Base-by-base conservation (phyloP, 2,888 invertebrate species). In the Hydrotaea diabolus region DNA sequence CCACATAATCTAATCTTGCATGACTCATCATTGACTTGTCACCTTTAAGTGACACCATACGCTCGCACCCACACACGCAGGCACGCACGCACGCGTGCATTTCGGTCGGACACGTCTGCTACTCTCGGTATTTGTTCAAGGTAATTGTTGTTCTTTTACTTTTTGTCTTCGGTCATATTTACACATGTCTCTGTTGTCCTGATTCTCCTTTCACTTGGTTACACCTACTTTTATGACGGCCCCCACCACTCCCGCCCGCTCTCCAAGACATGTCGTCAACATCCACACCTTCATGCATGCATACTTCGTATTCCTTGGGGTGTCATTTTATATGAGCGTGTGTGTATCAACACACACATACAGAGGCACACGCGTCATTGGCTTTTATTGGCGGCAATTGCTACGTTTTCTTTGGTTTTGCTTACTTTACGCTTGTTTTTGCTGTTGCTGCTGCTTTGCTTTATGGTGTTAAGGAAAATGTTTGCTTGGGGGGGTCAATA, bases 341-440 rank as follows among this genome's bases (percentile, higher is more conserved):
- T 64, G 4, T 66, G 17, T 80, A 77, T 83, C 83, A 83, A 80
- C 80, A 80, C 39, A 39, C 80, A 77, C 69, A 77, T 26, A 43
- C 83, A 80, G 26, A 31, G 66, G 1, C 21, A 77, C 69, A 74
- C 55, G 53, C 74, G 49, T 66, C 75, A 66, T 71, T 80, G 77
- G 36, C 43, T 77, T 59, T 77, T 73, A 59, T 74, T 57, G 72
- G 73, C 31, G 64, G 31, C 80, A 80, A 72, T 71, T 74, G 57
- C 55, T 71, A 75, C 78, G 74, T 62, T 71, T 72, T 73, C 43
- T 78, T 62, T 64, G 36, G n/a, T 79, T 78, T 31, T 55, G 62
- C n/a, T 64, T 66, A 55, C 55, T 69, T 43, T 57, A 57, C 36
- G 23, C 64, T 64, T 64, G 4, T 36, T 64, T 17, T 36, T 7